Percentiles rank a stretch among this genome's conserved stretches.
Conservation (phyloP, 1,140 invertebrate genomes). For the Danaus melanippus region DNA sequence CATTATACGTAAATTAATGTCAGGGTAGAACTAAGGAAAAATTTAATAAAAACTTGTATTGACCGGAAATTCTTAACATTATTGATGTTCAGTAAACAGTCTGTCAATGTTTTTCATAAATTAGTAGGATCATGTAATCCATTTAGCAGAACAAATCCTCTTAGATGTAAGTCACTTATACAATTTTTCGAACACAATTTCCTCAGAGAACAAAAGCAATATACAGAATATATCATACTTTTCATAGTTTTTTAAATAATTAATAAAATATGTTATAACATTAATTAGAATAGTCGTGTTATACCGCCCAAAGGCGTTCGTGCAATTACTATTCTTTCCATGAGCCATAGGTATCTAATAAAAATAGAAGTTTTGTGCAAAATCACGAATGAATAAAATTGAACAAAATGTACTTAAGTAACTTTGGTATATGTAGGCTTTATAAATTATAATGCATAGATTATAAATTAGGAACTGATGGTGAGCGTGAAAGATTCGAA, state of each 20-base stretch:
- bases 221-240: constrained; percentile 7
- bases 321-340: constrained; percentile 40
- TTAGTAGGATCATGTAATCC: constrained; percentile 15
- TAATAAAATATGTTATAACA: constrained; percentile 8
- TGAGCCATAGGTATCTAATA: constrained; percentile 28
- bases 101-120: constrained; percentile 38
- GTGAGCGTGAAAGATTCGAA: constrained; percentile 53
- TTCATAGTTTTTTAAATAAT: constrained; percentile 7
- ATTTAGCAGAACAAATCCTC: constrained; percentile 45
- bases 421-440: constrained; percentile 66
- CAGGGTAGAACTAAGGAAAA: constrained; percentile 70
- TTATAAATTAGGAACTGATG: constrained; percentile 54
- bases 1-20: constrained; percentile 74
- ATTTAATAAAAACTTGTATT: constrained; percentile 54
- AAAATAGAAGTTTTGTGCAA: constrained; percentile 40
- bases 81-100: constrained; percentile 51
- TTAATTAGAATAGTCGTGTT: constrained; percentile 12
- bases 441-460: constrained; percentile 70
- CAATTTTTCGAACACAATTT: constrained; percentile 16
- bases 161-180: constrained; percentile 40
- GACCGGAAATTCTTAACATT: constrained; percentile 56
- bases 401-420: constrained; percentile 71
- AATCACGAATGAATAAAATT: constrained; percentile 50
- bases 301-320: constrained; percentile 26
- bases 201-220: constrained; percentile 12